Percentiles rank a stretch among this genome's conserved stretches.
Evolutionary conservation across 2,888 invertebrate genomes (phyloP).

Genomic region (Rhamnusium bicolor): DNA sequence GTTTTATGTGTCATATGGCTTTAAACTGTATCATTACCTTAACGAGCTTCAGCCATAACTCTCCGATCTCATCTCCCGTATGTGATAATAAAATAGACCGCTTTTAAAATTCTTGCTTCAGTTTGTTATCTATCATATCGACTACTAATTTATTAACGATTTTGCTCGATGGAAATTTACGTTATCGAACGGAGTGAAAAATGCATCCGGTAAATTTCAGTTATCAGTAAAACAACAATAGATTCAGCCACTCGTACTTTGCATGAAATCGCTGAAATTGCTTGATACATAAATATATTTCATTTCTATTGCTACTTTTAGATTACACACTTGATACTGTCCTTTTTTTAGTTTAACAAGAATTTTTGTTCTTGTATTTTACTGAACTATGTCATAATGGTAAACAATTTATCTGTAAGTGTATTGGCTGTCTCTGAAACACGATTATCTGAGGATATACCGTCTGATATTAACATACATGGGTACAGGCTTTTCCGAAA

Average conservation of each 20-base stretch:
- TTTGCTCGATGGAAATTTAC: conserved; percentile 23
- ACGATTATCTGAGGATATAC: too few relatives aligned
- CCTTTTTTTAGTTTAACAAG: too few relatives aligned
- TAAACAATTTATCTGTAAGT: too few relatives aligned
- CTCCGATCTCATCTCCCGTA: conserved; percentile 3
- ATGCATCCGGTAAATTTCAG: conserved; percentile 28
- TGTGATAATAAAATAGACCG: conserved; percentile 9
- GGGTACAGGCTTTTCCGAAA: too few relatives aligned
- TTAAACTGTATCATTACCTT: conserved; percentile 3
- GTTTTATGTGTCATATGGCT: background rate
- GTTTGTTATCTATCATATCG: conserved; percentile 23
- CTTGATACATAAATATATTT: background rate
- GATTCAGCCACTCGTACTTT: conserved; percentile 17
- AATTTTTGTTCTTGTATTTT: too few relatives aligned
- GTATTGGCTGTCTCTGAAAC: too few relatives aligned
- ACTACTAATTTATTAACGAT: conserved; percentile 30
- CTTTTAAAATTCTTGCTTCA: conserved; percentile 17
- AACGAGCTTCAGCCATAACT: conserved; percentile 9
- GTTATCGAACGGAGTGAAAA: conserved; percentile 28
- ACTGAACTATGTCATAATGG: too few relatives aligned
- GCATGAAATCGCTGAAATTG: conserved; percentile 6
- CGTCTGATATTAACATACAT: too few relatives aligned
- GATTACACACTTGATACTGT: background rate
- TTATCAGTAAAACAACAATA: conserved; percentile 30
- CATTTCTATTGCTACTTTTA: background rate